phyloP scores from a whole-genome alignment of 2,888 invertebrate species.

The Litoditis marina region DNA sequence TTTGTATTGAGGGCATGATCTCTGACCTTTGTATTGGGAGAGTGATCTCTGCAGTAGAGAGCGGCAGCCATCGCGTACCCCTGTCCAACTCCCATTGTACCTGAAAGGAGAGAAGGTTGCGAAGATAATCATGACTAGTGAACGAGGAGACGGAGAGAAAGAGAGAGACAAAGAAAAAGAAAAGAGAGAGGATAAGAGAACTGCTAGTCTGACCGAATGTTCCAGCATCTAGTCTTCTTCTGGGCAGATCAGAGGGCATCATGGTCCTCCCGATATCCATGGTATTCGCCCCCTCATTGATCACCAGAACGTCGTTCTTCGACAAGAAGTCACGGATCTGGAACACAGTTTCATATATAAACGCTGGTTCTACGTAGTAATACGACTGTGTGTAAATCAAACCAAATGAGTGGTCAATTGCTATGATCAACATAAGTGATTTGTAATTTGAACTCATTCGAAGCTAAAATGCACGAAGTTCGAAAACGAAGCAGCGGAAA shows the following conservation, averaged over 20 bases:
- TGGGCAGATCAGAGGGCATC: conserved; percentile 42
- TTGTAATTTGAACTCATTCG: too few relatives aligned
- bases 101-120: too few relatives aligned
- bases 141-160: too few relatives aligned
- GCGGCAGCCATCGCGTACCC: conserved; percentile 73
- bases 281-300: conserved; percentile 95
- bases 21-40: conserved; percentile 70
- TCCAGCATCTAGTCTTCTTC: conserved; percentile 77
- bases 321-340: conserved; percentile 51
- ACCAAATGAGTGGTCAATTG: too few relatives aligned
- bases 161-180: too few relatives aligned
- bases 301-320: conserved; percentile 74
- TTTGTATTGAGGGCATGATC: too few relatives aligned
- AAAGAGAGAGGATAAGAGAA: neutral
- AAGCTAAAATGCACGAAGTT: too few relatives aligned
- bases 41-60: conserved; percentile 79
- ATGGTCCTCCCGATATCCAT: conserved; percentile 87
- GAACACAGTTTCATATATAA: too few relatives aligned
- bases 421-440: too few relatives aligned
- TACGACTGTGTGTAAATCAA: too few relatives aligned
- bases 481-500: too few relatives aligned
- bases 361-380: too few relatives aligned
- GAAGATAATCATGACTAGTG: neutral
- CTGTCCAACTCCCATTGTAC: conserved; percentile 58
- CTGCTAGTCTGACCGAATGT: conserved; percentile 74